These are phyloP conservation scores for Stenotaenia linearis DNA, from an alignment of 2,888 invertebrate species.

Conservation along the genomic window DNA sequence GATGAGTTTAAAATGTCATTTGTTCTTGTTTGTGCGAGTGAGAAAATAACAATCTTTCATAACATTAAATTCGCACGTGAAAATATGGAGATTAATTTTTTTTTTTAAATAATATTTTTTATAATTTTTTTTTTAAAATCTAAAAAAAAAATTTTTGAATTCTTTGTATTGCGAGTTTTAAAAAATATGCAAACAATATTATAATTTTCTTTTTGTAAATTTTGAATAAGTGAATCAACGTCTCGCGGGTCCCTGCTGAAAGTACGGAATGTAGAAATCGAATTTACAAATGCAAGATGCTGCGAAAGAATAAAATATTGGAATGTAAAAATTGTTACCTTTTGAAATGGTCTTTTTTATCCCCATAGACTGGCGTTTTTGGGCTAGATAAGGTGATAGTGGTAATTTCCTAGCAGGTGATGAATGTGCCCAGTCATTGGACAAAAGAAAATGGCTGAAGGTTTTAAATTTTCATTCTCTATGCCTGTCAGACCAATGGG, in stretches of 20 bases:
- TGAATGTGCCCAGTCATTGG: constrained; percentile 26
- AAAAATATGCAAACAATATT: not conserved
- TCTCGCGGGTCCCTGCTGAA: not conserved
- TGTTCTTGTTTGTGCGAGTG: not conserved
- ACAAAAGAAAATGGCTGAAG: constrained; percentile 24
- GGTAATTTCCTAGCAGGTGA: constrained; percentile 12
- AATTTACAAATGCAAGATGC: not conserved
- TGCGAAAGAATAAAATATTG: not conserved
- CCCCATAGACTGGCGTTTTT: not conserved
- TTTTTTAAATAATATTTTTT: not conserved
- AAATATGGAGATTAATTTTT: not conserved
- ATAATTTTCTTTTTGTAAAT: not conserved
- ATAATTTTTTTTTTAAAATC: no score
- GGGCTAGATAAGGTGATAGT: constrained; percentile 19
- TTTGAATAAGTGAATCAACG: not conserved
- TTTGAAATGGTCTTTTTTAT: not conserved
- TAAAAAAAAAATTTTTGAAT: no score
- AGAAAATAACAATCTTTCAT: not conserved
- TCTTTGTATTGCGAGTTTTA: no score
- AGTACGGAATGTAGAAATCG: not conserved
- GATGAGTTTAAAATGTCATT: not conserved
- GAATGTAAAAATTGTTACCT: constrained; percentile 19
- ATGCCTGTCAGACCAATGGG: constrained; percentile 12
- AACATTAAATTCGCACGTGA: not conserved
- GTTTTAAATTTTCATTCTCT: constrained; percentile 23